Base-by-base conservation (phyloP, 2,797 vertebrate species). In the Anguilla megastoma region DNA sequence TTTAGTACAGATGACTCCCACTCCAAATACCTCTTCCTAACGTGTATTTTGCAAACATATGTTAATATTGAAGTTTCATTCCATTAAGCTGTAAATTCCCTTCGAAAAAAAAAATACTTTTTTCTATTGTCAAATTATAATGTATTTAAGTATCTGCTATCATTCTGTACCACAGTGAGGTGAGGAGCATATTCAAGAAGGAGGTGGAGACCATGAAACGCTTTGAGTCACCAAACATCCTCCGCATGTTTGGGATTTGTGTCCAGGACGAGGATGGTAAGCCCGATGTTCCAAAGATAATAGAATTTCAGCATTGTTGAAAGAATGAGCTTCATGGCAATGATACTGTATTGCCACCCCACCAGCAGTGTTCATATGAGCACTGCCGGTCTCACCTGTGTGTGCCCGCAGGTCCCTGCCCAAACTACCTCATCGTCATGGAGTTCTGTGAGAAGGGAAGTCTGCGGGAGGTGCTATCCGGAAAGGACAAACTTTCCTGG, bases 231-330 rank as follows among this genome's bases (percentile, higher is more conserved):
- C 97, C 97, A 45, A 97, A 97, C 90, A 97, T 98, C 90, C 94
- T 99, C 87, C 95, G 96, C 83, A 96, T 98, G 94, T 98, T 97
- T 0, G 97, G 98, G 24, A 98, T 99, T 93, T 98, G 97, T 91
- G 95, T 98, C 48, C 88, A 91, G 89, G 89, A 93, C 56, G 95
- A 97, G 90, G 89, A 92, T 0, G 94, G 98, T 98, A 92, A 93
- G 95, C 60, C 45, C 5, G 0, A 33, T 41, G 36, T 41, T 41
- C 36, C 36, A 41, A 41, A 41, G 36, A 41, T 41, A 41, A 41
- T 41, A 41, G 36, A 41, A 79, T 79, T 79, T 79, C 36, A 4
- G 36, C 2, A 21, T 41, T 41, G 14, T 21, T 79, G 14, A 41
- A 41, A 79, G 33, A 79, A 7, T 41, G 3, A 21, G 41, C 30